Percentiles rank a stretch among this genome's conserved stretches.
phyloP scores from a whole-genome alignment of 1,140 invertebrate genomes.

The Neotoxoptera formosana region DNA sequence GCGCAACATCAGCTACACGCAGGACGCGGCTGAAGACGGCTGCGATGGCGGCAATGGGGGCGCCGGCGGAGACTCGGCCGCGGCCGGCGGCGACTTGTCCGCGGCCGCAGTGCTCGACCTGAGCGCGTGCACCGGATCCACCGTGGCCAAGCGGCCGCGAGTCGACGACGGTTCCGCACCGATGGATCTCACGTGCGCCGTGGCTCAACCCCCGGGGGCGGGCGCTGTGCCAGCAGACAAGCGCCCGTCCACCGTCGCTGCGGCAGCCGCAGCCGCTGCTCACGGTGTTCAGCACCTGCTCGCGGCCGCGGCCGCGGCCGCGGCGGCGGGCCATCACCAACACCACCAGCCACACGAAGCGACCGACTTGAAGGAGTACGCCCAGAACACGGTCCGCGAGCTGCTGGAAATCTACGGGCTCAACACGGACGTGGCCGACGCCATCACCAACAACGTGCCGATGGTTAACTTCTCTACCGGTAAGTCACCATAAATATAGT shows the following conservation, averaged over 20 bases:
- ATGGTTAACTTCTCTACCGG: conserved; percentile 65
- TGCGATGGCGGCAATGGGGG: background rate
- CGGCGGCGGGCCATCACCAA: conserved; percentile 25
- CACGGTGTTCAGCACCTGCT: conserved; percentile 24
- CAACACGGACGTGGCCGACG: conserved; percentile 64
- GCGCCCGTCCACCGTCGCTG: conserved; percentile 11
- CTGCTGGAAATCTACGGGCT: conserved; percentile 69
- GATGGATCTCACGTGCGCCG: conserved; percentile 61
- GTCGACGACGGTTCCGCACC: conserved; percentile 58
- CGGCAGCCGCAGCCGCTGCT: conserved; percentile 20
- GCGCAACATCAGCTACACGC: conserved; percentile 64
- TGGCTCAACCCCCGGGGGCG: conserved; percentile 6
- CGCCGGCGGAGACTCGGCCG: background rate
- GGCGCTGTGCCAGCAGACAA: background rate
- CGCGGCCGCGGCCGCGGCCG: conserved; percentile 24
- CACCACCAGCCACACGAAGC: conserved; percentile 61
- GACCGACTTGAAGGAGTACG: conserved; percentile 68
- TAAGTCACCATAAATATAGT: conserved; percentile 49
- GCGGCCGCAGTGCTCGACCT: conserved; percentile 41
- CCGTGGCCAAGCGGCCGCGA: conserved; percentile 51
- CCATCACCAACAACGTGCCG: conserved; percentile 64
- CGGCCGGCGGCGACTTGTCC: conserved; percentile 51
- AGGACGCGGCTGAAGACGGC: conserved; percentile 4
- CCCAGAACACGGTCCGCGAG: conserved; percentile 70
- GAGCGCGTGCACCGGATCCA: conserved; percentile 58